Conservation (phyloP, 2,797 vertebrate genomes). For the Poeciliopsis gracilis region DNA sequence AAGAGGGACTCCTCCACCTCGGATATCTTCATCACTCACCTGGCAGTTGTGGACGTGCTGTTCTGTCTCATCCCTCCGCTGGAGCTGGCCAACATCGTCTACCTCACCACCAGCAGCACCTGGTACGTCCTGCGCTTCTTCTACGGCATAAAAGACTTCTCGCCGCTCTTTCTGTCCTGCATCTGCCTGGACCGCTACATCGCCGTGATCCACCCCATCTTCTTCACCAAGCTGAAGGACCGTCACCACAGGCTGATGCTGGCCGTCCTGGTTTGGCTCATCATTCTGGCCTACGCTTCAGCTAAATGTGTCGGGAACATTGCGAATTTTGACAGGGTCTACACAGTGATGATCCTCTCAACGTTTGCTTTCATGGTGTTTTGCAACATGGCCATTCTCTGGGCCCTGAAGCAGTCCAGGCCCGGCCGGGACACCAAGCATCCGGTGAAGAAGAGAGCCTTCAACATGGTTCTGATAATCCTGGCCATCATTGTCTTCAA, state of each 20-base stretch:
- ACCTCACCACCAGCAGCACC: slow-evolving; percentile 61
- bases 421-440: slow-evolving; percentile 79
- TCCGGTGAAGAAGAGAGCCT: slow-evolving; percentile 83
- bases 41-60: slow-evolving; percentile 76
- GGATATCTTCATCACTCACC: slow-evolving; percentile 79
- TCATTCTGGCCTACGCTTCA: slow-evolving; percentile 71
- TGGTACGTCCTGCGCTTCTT: slow-evolving; percentile 80
- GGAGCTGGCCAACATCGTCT: slow-evolving; percentile 76
- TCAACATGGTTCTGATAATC: slow-evolving; percentile 82
- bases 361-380: slow-evolving; percentile 81
- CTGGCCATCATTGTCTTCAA: slow-evolving; percentile 82
- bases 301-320: slow-evolving; percentile 71
- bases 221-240: slow-evolving; percentile 80
- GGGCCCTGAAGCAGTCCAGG: slow-evolving; percentile 65
- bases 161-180: slow-evolving; percentile 80
- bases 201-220: slow-evolving; percentile 81
- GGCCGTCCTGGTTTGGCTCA: slow-evolving; percentile 65
- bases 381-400: slow-evolving; percentile 80
- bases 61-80: slow-evolving; percentile 81
- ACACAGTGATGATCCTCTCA: slow-evolving; percentile 75
- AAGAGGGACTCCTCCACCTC: slow-evolving; percentile 78
- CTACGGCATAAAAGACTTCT: slow-evolving; percentile 80
- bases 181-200: slow-evolving; percentile 85
- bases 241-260: slow-evolving; percentile 62
- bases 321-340: slow-evolving; percentile 70